phyloP scores from a whole-genome alignment of 2,113 vertebrate species.

The Glareola pratincola region DNA sequence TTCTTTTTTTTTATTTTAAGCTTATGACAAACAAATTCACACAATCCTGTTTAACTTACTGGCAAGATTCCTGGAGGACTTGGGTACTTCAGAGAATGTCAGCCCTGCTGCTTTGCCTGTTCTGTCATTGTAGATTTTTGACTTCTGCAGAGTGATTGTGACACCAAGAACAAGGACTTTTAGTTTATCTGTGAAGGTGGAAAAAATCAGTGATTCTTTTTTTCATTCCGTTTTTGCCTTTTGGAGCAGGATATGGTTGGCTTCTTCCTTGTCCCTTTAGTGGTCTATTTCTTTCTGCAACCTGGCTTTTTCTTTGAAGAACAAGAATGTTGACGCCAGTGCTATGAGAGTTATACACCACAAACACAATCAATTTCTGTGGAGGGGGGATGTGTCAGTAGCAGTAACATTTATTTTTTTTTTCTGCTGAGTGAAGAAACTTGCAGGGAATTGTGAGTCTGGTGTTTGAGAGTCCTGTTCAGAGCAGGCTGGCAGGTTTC shows the following conservation, averaged over 20 bases:
- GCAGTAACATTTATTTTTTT: background rate
- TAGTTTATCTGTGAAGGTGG: background rate
- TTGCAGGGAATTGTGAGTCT: background rate
- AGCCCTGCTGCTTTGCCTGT: background rate
- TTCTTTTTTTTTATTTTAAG: background rate
- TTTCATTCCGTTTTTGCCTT: background rate
- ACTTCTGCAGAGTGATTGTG: background rate
- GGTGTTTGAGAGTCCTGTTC: background rate
- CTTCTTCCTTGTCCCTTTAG: background rate
- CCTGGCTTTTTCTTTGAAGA: background rate
- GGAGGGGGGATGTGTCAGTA: background rate
- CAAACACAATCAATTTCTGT: background rate
- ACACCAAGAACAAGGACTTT: background rate
- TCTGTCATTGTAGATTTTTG: background rate
- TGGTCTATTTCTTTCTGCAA: background rate
- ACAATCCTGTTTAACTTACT: background rate
- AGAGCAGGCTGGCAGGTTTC: slow-evolving; percentile 25
- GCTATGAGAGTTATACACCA: background rate
- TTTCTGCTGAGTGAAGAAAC: background rate
- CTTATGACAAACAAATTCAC: background rate
- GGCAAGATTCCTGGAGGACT: background rate
- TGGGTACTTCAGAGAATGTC: background rate
- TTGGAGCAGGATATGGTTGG: background rate
- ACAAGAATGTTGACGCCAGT: background rate
- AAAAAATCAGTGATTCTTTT: background rate